Conservation (phyloP, 2,797 vertebrate genomes). For the Astyanax mexicanus region DNA sequence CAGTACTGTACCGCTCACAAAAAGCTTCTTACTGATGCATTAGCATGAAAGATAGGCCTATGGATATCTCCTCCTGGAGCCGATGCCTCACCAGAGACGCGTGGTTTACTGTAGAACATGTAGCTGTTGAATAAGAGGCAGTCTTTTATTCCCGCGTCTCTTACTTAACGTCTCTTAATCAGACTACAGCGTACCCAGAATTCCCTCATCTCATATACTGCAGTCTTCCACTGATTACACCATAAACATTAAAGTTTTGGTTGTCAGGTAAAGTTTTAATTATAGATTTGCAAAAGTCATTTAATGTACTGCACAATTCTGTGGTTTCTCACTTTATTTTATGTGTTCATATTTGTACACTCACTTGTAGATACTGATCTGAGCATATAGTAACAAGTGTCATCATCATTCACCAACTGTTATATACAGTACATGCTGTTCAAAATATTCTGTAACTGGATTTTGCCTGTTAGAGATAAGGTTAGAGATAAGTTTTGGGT, state of each 20-base stretch:
- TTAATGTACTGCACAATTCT: too few relatives aligned
- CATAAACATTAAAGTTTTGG: background rate
- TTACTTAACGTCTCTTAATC: background rate
- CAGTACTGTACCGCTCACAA: constrained; percentile 51
- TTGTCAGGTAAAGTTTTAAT: background rate
- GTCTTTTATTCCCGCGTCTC: background rate
- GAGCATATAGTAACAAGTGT: too few relatives aligned
- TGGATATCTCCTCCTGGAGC: constrained; percentile 30
- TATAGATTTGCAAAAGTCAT: background rate
- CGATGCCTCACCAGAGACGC: constrained; percentile 26
- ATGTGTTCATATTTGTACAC: too few relatives aligned
- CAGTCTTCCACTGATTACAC: background rate
- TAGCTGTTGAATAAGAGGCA: constrained; percentile 27
- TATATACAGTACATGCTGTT: too few relatives aligned
- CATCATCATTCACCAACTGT: too few relatives aligned
- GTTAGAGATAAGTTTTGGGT: too few relatives aligned
- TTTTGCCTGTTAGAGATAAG: too few relatives aligned
- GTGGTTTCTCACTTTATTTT: too few relatives aligned
- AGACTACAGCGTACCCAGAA: background rate
- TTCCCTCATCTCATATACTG: background rate
- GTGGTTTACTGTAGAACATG: constrained; percentile 30
- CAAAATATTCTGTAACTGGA: too few relatives aligned
- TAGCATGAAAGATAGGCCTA: constrained; percentile 35
- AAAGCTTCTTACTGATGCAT: constrained; percentile 50
- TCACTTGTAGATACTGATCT: too few relatives aligned